Percentiles rank a stretch among this genome's conserved stretches.
phyloP scores from a whole-genome alignment of 2,888 invertebrate species.

The Pachydiplax longipennis region DNA sequence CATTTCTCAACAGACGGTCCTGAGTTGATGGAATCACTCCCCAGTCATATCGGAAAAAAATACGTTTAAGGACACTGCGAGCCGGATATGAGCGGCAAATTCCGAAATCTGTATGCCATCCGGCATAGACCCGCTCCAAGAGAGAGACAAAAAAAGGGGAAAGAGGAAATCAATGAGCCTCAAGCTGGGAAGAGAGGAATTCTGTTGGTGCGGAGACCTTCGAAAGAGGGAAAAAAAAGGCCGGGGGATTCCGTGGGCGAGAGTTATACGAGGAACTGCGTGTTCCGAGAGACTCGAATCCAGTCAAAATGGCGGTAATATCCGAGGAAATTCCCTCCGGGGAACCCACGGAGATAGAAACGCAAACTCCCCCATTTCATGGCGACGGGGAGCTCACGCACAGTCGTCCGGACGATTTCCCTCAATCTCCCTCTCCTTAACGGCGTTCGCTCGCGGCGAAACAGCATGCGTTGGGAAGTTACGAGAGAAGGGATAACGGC shows the following conservation, averaged over 20 bases:
- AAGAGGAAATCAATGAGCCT: not conserved
- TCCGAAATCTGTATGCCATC: not conserved
- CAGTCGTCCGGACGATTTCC: not conserved
- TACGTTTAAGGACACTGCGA: not conserved
- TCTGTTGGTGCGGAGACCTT: not conserved
- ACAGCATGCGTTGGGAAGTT: not conserved
- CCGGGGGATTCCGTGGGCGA: not conserved
- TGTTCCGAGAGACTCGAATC: not conserved
- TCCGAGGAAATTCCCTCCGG: not conserved
- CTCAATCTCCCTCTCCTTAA: not conserved
- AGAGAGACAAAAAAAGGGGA: not conserved
- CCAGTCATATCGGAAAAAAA: no score
- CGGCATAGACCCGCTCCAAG: not conserved
- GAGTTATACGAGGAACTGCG: not conserved
- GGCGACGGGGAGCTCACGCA: not conserved
- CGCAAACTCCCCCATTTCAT: not conserved
- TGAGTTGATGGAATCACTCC: no score
- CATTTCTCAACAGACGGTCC: no score
- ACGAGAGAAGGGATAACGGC: not conserved
- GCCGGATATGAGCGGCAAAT: not conserved
- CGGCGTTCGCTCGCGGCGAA: not conserved
- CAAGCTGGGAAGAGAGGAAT: not conserved
- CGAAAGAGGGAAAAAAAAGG: not conserved
- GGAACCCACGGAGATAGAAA: not conserved
- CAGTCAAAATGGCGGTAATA: constrained; percentile 13